Evolutionary conservation across 2,113 vertebrate genomes (phyloP).

Genomic region (Sinocyclocheilus anophthalmus): DNA sequence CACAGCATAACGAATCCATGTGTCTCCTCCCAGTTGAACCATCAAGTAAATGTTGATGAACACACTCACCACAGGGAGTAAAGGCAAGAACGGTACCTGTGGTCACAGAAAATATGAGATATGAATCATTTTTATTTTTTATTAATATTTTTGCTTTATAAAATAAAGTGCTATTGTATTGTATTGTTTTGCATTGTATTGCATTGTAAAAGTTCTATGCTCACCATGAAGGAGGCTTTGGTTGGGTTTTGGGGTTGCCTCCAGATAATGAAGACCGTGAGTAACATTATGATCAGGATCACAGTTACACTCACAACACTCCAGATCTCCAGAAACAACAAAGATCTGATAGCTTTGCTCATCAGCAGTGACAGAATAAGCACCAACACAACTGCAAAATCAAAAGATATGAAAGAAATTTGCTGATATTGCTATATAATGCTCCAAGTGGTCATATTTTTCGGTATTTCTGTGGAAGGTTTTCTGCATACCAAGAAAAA

Average conservation of each 20-base stretch:
- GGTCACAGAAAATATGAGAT: neutral
- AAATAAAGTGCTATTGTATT: neutral
- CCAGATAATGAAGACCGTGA: constrained; percentile 74
- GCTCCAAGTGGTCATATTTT: neutral
- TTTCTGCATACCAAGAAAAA: constrained; percentile 61
- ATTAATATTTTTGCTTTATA: neutral
- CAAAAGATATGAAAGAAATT: neutral
- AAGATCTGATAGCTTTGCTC: constrained; percentile 64
- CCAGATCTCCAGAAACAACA: constrained; percentile 67
- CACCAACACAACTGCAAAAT: constrained; percentile 69
- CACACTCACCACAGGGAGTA: constrained; percentile 78
- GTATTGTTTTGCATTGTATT: neutral
- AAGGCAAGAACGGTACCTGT: constrained; percentile 83
- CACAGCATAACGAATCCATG: constrained; percentile 81
- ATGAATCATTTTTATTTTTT: neutral
- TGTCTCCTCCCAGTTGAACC: constrained; percentile 73
- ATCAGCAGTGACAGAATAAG: constrained; percentile 69
- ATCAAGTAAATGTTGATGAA: constrained; percentile 80
- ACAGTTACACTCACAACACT: constrained; percentile 69
- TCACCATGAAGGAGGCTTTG: constrained; percentile 83
- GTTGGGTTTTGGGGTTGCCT: constrained; percentile 79
- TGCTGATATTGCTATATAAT: neutral
- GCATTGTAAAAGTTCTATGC: neutral
- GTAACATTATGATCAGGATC: constrained; percentile 65
- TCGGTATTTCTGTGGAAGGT: neutral